Evolutionary conservation across 2,888 invertebrate genomes (phyloP), one percentile per base, ranked within the genome.

Genomic region (Beris morrisii): DNA sequence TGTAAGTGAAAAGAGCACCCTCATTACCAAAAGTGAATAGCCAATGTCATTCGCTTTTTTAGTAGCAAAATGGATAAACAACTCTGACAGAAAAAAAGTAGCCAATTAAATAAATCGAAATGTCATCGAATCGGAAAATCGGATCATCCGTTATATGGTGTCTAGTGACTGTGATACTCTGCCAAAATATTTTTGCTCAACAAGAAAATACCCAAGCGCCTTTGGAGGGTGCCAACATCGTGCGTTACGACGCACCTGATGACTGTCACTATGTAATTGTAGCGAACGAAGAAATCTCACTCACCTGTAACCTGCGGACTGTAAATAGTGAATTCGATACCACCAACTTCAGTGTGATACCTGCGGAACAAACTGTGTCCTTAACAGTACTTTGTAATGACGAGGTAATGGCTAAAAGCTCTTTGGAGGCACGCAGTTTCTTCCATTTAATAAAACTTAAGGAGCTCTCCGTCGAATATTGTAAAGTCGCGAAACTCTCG

Each of bases 321-420:
- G 91, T 93, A 76, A 92, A 93, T 81, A 92, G 92, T 83, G 93
- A 91, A 79, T 91, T 89, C 78, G 93, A 90, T 80, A 91, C 90
- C 71, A 94, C 92, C 44, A 93, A 93, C 82, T 92, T 93, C 77
- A 91, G 91, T 82, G 90, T 91, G 64, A 92, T 93, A 69, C 92
- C 92, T 54, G 87, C 90, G 12, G 92, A 93, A 76, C 89, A 91
- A 76, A 93, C 93, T 22, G 88, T 90, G 31, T 89, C 90, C 5
- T 81, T 93, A 68, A 85, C 87, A 73, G 88, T 93, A 75, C 87
- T 88, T 78, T 93, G 88, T 83, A 91, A 90, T 76, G 88, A 90
- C 76, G 88, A 89, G 73, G 87, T 92, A 74, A 87, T 90, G 86
- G 89, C 90, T 69, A 87, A 90, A 75, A 92, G 91, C 77, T 88